These are phyloP conservation scores for Cheiracanthium punctorium DNA, from an alignment of 2,888 invertebrate genomes.

Conservation along the genomic window DNA sequence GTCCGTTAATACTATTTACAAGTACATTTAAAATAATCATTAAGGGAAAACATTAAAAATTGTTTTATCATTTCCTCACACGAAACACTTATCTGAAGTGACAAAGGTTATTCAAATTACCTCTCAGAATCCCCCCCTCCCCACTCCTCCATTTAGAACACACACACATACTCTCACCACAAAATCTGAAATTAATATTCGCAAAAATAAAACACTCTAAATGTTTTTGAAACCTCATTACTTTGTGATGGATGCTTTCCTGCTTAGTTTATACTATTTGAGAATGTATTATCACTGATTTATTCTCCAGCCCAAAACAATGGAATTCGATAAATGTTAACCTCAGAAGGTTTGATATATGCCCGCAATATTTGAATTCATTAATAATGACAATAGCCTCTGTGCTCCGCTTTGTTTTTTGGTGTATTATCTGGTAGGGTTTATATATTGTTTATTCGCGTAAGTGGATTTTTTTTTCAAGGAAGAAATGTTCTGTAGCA, in stretches of 20 bases:
- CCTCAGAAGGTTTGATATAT: neutral
- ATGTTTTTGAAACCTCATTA: neutral
- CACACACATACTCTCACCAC: no score
- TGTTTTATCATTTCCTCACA: neutral
- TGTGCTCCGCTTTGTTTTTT: no score
- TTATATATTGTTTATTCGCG: no score
- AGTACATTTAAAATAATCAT: conserved; percentile 1
- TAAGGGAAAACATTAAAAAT: neutral
- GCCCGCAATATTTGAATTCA: neutral
- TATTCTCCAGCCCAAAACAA: neutral
- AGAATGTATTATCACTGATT: neutral
- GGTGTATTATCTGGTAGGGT: no score
- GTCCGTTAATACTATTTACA: neutral
- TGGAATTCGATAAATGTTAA: neutral
- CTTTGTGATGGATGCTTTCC: neutral
- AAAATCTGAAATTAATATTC: neutral
- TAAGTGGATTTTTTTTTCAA: no score
- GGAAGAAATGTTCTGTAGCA: no score
- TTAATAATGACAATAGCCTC: neutral
- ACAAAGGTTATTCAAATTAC: neutral
- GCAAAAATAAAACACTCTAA: neutral
- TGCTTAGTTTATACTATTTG: neutral
- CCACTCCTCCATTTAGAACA: no score
- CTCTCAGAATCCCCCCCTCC: no score
- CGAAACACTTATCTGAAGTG: neutral